Evolutionary conservation across 2,113 vertebrate species (phyloP), one percentile per base, ranked within the genome.

Genomic region (Indri indri): DNA sequence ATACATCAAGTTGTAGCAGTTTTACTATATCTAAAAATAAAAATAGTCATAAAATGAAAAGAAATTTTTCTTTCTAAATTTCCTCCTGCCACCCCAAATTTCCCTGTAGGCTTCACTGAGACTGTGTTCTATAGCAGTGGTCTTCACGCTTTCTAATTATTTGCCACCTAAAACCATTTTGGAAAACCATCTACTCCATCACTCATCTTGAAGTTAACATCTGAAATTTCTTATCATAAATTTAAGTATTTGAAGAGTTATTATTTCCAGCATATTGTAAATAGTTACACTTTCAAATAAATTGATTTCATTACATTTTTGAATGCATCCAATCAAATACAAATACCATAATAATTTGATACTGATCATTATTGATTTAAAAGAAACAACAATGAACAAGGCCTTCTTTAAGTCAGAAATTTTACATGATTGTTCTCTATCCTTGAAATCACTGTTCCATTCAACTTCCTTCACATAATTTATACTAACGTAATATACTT

Each of bases 71-170:
- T 88, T 88, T 82, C 16, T 66, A 84, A 17, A 61, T 85, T 91
- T 52, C 11, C 34, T 68, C 42, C 10, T 25, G 16, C 13, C 17
- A 16, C 40, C 59, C 14, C 23, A 16, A 63, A 54, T 86, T 94
- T 92, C 47, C 59, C 32, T 79, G 30, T 94, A 30, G 30, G 61
- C n/a, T 92, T 92, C 57, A 47, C 14, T 92, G 52, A 91, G 12
- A 57, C 45, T 52, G 1, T 79, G 54, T 95, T 81, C 71, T 50
- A 37, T 20, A 90, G 40, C 47, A 42, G 13, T 88, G 45, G n/a
- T 97, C 71, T 96, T 96, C 20, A 94, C 10, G 85, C 47, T 70
- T 97, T 50, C 68, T 90, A 83, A 89, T 40, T 88, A 89, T n/a
- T 54, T 68, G 34, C 63, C 45, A 68, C 32, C 22, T n/a, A 50